These are phyloP conservation scores for Mirza zaza DNA, from an alignment of 2,113 vertebrate genomes.

Conservation along the genomic window DNA sequence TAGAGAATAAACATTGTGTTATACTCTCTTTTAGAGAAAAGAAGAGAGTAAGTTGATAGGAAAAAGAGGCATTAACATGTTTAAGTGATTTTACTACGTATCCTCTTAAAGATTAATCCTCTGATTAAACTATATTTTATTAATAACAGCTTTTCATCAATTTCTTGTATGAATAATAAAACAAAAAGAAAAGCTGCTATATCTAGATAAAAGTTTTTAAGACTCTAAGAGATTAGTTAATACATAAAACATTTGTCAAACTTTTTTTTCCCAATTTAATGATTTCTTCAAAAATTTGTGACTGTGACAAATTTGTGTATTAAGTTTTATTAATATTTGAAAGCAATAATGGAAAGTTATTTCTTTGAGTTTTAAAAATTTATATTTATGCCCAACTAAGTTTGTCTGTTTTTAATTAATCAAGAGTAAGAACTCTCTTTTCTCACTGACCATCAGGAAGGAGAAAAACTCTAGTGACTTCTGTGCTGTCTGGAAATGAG, in stretches of 20 bases:
- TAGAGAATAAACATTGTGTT: neutral
- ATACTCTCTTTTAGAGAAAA: neutral
- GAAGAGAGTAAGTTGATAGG: neutral
- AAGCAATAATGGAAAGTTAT: neutral
- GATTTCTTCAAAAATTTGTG: neutral
- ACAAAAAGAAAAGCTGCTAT: neutral
- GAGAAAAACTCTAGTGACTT: neutral
- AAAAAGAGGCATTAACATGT: neutral
- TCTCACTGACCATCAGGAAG: neutral
- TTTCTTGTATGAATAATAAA: neutral
- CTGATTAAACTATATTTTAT: conserved; percentile 2
- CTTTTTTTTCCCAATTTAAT: neutral
- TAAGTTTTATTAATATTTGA: conserved; percentile 22
- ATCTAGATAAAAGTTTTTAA: neutral
- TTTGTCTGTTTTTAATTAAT: neutral
- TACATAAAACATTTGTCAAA: neutral
- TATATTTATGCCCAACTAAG: neutral
- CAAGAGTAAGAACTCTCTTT: neutral
- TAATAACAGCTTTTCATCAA: neutral
- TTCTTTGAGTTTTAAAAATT: conserved; percentile 9
- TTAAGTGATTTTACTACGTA: neutral
- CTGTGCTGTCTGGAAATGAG: neutral
- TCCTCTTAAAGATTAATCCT: neutral
- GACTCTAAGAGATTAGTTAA: neutral
- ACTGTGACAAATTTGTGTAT: neutral